Conservation (phyloP, 2,888 invertebrate species). For the Mechanitis mazaeus region DNA sequence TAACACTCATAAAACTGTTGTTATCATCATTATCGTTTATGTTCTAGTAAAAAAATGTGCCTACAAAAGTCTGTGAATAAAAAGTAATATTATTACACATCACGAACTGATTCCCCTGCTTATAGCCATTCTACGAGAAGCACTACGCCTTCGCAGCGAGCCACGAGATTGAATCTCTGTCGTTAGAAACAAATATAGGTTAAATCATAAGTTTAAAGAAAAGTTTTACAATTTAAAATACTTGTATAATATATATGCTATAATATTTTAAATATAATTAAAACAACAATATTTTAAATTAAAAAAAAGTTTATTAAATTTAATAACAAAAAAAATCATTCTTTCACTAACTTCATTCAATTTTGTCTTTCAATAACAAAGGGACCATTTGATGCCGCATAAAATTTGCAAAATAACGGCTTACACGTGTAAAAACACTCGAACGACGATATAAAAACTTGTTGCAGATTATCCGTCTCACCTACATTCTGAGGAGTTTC, state of each 20-base stretch:
- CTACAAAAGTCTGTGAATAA: conserved; percentile 5
- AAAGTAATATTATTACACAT: conserved; percentile 5
- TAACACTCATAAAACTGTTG: conserved; percentile 7
- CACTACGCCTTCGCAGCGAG: conserved; percentile 1
- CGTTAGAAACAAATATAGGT: conserved; percentile 5
- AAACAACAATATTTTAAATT: neutral
- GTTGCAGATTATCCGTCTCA: conserved; percentile 37
- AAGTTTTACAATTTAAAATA: neutral
- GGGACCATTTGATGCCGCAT: conserved; percentile 22
- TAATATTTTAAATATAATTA: neutral
- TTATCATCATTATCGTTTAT: conserved; percentile 7
- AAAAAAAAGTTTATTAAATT: neutral
- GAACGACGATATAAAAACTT: conserved; percentile 33
- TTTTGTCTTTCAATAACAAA: conserved; percentile 24
- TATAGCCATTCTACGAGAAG: conserved; percentile 2
- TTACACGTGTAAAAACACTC: conserved; percentile 30
- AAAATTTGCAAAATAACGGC: conserved; percentile 30
- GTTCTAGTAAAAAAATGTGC: conserved; percentile 5
- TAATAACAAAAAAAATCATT: conserved; percentile 8
- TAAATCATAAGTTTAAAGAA: neutral
- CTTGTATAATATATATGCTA: neutral
- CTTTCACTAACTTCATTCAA: conserved; percentile 18
- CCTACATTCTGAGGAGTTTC: conserved; percentile 49
- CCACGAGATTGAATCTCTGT: conserved; percentile 7
- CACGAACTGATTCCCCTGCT: conserved; percentile 6